These are phyloP conservation scores for Cosmia pyralina DNA, from an alignment of 2,888 invertebrate species.

Conservation along the genomic window DNA sequence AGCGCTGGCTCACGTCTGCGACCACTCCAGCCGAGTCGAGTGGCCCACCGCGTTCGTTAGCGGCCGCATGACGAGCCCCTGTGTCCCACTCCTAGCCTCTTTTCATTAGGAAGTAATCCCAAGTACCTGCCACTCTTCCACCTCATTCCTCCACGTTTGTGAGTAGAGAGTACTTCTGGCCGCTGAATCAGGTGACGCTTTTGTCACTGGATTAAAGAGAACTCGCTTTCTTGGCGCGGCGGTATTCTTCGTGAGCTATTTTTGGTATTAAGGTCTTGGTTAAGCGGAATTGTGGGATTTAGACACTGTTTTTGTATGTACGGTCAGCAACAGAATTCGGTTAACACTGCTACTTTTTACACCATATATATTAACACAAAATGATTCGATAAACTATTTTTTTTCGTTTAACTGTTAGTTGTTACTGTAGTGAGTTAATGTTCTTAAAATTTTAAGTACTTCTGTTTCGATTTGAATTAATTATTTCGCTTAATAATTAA, in stretches of 20 bases:
- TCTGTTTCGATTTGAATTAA: no score
- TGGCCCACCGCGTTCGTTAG: conserved; percentile 87
- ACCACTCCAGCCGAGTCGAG: conserved; percentile 80
- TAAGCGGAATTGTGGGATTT: conserved; percentile 67
- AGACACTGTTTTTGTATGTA: conserved; percentile 56
- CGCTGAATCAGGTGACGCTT: conserved; percentile 89
- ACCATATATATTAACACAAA: no score
- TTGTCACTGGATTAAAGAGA: conserved; percentile 90
- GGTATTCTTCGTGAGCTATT: conserved; percentile 82
- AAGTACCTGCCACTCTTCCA: conserved; percentile 88
- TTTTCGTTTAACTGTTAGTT: no score
- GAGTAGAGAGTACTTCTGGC: conserved; percentile 83
- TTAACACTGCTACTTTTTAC: no score
- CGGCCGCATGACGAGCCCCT: conserved; percentile 85
- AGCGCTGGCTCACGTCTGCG: conserved; percentile 74
- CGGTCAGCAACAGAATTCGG: no score
- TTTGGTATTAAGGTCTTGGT: conserved; percentile 82
- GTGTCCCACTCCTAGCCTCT: conserved; percentile 86
- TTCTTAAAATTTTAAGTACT: no score
- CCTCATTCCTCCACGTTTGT: conserved; percentile 89
- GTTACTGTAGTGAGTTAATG: no score
- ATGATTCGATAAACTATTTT: no score
- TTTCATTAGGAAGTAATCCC: conserved; percentile 90
- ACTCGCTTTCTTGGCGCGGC: conserved; percentile 83
- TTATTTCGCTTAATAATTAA: no score